phyloP scores from a whole-genome alignment of 1,140 invertebrate species.

The Monomorium pharaonis region DNA sequence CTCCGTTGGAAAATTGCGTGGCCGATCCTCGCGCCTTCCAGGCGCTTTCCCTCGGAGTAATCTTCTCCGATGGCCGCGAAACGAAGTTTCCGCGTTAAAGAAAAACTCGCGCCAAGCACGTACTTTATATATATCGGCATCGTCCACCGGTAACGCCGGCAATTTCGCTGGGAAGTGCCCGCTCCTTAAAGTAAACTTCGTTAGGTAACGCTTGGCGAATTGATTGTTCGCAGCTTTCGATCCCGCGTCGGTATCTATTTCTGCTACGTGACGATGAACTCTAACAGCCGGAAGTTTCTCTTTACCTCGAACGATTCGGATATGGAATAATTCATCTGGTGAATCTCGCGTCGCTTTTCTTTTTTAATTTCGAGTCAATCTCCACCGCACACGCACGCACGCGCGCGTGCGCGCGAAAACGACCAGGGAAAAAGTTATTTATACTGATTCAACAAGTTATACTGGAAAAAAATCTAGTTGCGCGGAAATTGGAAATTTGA shows the following conservation, averaged over 20 bases:
- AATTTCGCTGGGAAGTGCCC: background rate
- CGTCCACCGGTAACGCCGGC: background rate
- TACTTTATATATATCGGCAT: constrained; percentile 32
- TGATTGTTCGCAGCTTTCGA: background rate
- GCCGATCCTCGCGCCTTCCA: background rate
- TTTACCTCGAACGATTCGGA: background rate
- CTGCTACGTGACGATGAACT: background rate
- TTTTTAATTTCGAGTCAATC: background rate
- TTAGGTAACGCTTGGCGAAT: constrained; percentile 13
- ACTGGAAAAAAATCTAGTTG: too few relatives aligned
- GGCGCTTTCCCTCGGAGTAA: background rate
- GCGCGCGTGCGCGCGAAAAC: background rate
- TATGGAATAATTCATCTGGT: background rate
- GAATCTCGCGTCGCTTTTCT: background rate
- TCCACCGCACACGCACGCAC: background rate
- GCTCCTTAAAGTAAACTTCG: constrained; percentile 13
- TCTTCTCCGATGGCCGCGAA: background rate
- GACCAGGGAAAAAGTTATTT: too few relatives aligned
- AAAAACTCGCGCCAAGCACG: background rate
- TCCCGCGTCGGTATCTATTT: background rate
- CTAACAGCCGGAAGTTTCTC: background rate
- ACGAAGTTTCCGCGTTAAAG: background rate
- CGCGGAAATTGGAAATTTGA: too few relatives aligned
- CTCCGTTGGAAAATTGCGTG: background rate
- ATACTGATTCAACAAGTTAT: too few relatives aligned